Evolutionary conservation across 2,888 invertebrate genomes (phyloP), one percentile per base, ranked within the genome.

Genomic region (Chaetogeoica ovagalla): DNA sequence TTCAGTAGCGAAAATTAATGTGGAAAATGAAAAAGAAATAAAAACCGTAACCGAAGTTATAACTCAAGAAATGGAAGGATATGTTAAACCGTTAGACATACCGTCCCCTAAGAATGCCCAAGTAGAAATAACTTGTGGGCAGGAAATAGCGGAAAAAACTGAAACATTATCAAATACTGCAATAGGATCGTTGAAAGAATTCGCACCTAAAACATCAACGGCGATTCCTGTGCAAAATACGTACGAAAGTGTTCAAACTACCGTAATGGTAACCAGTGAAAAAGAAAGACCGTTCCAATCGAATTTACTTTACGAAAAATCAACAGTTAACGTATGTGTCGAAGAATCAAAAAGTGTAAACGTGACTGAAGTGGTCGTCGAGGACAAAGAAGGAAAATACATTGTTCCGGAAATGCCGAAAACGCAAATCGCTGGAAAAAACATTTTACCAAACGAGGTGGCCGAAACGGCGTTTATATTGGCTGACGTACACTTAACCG

Each of bases 401-500:
- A 19, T 37, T 11, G 15, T 23, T n/a, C 59, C 66, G 13, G 23
- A 68, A 8, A 23, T 43, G 3, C 82, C 81, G 2, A 69, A 81
- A 57, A 84, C 83, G 17, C 85, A 85, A 79, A 75, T 68, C 2
- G 73, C 84, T 23, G 52, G 70, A 2, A 68, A 84, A 4, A 83
- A 84, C 23, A 72, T 83, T 23, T 73, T 65, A 21, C 21, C 70
- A 1, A 86, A 87, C 75, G 86, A 87, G 84, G 87, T 88, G 21
- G 87, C 88, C n/a, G 85, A 88, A 83, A 88, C 87, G 83, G 86
- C 86, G 5, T 88, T 89, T 85, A 84, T 88, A 19, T 84, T 86
- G 79, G 85, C 87, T 81, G 85, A 85, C 82, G 83, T 84, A 52
- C 83, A 86, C 66, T 83, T 85, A 70, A 83, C 84, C 62, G 83